A percentile compares a stretch with the other conserved stretches of the same genome.
phyloP scores from a whole-genome alignment of 92 coral and sea anemone genomes.

The Epizoanthus stellaris region DNA sequence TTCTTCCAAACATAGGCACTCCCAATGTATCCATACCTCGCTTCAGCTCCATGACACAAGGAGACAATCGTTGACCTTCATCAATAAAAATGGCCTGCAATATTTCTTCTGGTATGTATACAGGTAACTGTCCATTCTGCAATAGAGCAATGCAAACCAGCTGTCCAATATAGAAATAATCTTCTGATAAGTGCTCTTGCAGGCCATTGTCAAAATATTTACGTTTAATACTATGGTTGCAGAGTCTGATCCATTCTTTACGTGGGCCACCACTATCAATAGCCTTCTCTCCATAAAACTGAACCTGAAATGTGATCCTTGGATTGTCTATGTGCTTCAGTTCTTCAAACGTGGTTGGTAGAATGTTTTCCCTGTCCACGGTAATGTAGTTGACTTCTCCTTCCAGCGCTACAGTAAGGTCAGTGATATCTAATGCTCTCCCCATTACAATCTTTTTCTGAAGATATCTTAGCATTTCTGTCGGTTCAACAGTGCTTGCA shows the following conservation, averaged over 20 bases:
- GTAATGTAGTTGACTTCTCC: slow-evolving; percentile 42
- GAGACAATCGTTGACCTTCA: slow-evolving; percentile 29
- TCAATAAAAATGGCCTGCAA: slow-evolving; percentile 48
- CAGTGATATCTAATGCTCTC: slow-evolving; percentile 43
- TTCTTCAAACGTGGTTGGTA: slow-evolving; percentile 49
- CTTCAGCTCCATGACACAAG: slow-evolving; percentile 32
- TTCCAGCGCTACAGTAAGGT: slow-evolving; percentile 5
- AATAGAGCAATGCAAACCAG: slow-evolving; percentile 55
- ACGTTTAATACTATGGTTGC: slow-evolving; percentile 47
- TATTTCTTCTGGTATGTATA: slow-evolving; percentile 54
- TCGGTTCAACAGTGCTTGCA: slow-evolving; percentile 19
- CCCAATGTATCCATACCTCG: slow-evolving; percentile 55
- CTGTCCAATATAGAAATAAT: slow-evolving; percentile 53
- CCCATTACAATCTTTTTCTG: slow-evolving; percentile 48
- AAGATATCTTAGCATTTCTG: slow-evolving; percentile 45
- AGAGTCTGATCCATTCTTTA: slow-evolving; percentile 58
- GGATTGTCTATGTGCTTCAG: slow-evolving; percentile 33
- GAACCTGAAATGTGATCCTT: slow-evolving; percentile 60
- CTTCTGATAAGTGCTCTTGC: slow-evolving; percentile 48
- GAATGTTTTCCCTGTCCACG: slow-evolving; percentile 26
- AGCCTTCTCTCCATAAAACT: slow-evolving; percentile 65
- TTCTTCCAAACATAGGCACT: slow-evolving; percentile 40
- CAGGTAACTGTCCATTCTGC: slow-evolving; percentile 55
- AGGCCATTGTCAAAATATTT: slow-evolving; percentile 48
- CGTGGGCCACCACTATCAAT: slow-evolving; percentile 58